Percentiles rank a stretch among this genome's conserved stretches.
These are phyloP conservation scores for Philereme transversata DNA, from an alignment of 2,888 invertebrate genomes.

Conservation along the genomic window DNA sequence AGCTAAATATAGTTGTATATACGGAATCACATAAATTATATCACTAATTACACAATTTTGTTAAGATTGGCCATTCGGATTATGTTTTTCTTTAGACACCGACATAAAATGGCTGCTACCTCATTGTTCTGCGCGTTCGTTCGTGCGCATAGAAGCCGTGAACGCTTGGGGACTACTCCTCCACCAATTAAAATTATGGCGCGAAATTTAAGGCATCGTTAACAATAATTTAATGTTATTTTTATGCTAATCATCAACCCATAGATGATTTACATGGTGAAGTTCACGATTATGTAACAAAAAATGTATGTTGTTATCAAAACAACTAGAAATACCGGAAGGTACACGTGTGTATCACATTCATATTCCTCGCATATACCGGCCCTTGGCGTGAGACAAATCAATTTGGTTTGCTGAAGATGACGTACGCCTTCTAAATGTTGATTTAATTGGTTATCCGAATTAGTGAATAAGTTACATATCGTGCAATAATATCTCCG, in stretches of 20 bases:
- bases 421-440: conserved; percentile 74
- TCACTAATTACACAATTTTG: conserved; percentile 84
- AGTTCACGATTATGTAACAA: conserved; percentile 58
- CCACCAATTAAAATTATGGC: conserved; percentile 84
- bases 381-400: conserved; percentile 47
- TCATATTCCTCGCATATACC: conserved; percentile 49
- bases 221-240: conserved; percentile 61
- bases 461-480: conserved; percentile 72
- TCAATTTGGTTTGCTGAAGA: conserved; percentile 58
- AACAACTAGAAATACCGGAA: conserved; percentile 59
- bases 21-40: conserved; percentile 82
- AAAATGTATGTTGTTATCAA: conserved; percentile 63
- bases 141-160: conserved; percentile 85
- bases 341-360: conserved; percentile 56
- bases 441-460: conserved; percentile 71
- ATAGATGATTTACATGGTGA: conserved; percentile 30
- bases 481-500: conserved; percentile 63
- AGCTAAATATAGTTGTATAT: conserved; percentile 76
- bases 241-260: conserved; percentile 48
- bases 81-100: conserved; percentile 84
- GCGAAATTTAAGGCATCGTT: conserved; percentile 81
- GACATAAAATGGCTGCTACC: conserved; percentile 85
- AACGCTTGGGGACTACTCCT: conserved; percentile 84
- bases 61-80: conserved; percentile 84
- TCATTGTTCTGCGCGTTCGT: conserved; percentile 85